Base-by-base conservation (phyloP, 1,140 invertebrate genomes). In the Andricus grossulariae region DNA sequence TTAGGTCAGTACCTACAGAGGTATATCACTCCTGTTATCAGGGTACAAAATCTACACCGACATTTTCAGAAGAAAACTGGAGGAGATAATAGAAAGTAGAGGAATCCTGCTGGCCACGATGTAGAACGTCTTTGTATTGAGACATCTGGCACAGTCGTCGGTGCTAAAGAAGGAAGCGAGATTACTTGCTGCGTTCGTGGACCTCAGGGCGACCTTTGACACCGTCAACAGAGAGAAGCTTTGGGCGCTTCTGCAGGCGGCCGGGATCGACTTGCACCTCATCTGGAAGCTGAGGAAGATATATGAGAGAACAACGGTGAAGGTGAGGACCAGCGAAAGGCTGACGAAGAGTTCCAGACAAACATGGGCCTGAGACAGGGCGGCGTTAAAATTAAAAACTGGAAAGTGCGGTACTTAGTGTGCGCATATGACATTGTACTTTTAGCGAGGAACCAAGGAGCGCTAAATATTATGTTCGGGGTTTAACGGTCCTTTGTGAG, bases 201-300 rank as follows among this genome's bases (percentile, higher is more conserved):
- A 80, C 25, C 13, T 83, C 0, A 81, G 77, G 15, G 74, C 74
- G 19, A 72, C 72, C 3, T 71, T 79, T 57, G 55, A 76, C n/a
- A 74, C 60, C 0, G 71, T 79, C 50, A n/a, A 71, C 12, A 74
- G 75, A 18, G 15, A 71, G 51, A 74, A 71, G 32, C 12, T 79
- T 19, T 81, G 76, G 76, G 52, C 76, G 6, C 51, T 73, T 11
- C 6, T 81, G 51, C 11, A 72, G 21, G 50, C 72, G 8, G 50
- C 21, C 18, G 73, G 57, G 0, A 15, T 76, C 1, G 13, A 74
- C n/a, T n/a, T n/a, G n/a, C n/a, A n/a, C n/a, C n/a, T n/a, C n/a
- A n/a, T n/a, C n/a, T n/a, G n/a, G 12, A 75, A 45, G 21, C 57
- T 76, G 8, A 51, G 60, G 50, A 51, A 13, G 6, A 13, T 82